Evolutionary conservation across 2,888 invertebrate genomes (phyloP), one percentile per base, ranked within the genome.

Genomic region (Agrochola circellaris): DNA sequence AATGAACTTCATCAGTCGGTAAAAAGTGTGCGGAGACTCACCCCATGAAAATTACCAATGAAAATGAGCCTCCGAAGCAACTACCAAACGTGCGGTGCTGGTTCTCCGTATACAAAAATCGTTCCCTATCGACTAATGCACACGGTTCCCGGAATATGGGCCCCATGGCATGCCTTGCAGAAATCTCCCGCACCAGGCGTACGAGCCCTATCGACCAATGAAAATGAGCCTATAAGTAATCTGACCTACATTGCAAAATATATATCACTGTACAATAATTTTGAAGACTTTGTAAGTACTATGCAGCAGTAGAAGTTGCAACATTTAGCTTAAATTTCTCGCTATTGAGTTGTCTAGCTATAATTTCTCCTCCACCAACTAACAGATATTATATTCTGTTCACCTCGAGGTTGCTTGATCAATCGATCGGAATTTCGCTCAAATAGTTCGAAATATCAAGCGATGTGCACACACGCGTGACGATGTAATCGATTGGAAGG

Each of bases 401-500:
- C 13, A 42, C 23, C 34, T 56, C 8, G 26, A 26, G 13, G 48
- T 56, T 30, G n/a, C 4, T 48, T 38, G 54, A 56, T 34, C 38
- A 56, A 23, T 67, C 56, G 48, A 62, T 58, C 4, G 45, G 45
- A 66, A 62, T 62, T 5, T 30, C 20, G 26, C 13, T 48, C 26
- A 67, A 67, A 79, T 62, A 67, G 48, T 62, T 81, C 45, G 38
- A 9, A 67, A 62, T 75, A 75, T n/a, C 20, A 67, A 62, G 48
- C 38, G 67, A 67, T 75, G 67, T 58, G 67, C 48, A 75, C 15
- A 56, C 7, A 62, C 56, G 67, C 23, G 66, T 75, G 66, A 6
- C 34, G 1, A 15, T 30, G 45, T 62, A 75, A 81, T 66, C 61
- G 66, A 81, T 56, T 62, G 75, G 66, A 79, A 75, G 58, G 58